Base-by-base conservation (phyloP, 1,140 invertebrate genomes). In the Latrodectus geometricus region DNA sequence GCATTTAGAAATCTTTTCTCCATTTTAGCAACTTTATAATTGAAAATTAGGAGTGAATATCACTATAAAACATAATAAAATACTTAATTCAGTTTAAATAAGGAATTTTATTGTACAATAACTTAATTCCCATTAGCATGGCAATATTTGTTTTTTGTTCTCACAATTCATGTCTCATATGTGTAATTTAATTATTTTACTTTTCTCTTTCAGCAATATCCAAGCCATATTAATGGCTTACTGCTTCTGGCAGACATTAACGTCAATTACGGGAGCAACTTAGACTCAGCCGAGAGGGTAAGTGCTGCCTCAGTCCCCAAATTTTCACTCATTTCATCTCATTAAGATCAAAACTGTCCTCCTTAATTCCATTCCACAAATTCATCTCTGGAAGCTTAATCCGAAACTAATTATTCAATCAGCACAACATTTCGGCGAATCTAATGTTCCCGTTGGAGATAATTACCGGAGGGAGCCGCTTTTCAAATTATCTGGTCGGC, bases 171-270 rank as follows among this genome's bases (percentile, higher is more conserved):
- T 61, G 17, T 61, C 17, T 61, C 54, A 61, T 14, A 61, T 61
- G 11, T 17, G 8, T 61, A 61, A 61, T 61, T 61, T 61, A 17
- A 61, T 61, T 17, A 61, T 61, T 61, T 17, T 14, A 8, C 17
- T 61, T 61, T 21, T 77, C 15, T 77, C 54, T 48, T 88, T 11
- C 54, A 88, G 88, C 48, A 96, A 90, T 95, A 99, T 92, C 97
- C 97, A 0, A 95, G 97, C 91, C 97, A 99, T 90, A 95, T 96
- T 1, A 99, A 99, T 92, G 97, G 97, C 20, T 92, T 98, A 15
- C 97, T 99, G 87, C 92, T 99, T 20, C 92, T 98, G 12, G 98
- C 97, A 14, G 97, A 99, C 90, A 97, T 99, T 89, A 98, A 98
- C 91, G 97, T 99, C 68, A 99, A 98, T 91, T 95, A 95, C 87